A percentile compares a stretch with the other conserved stretches of the same genome.
Conservation (phyloP, 2,113 vertebrate genomes). For the Triplophysa rosa region DNA sequence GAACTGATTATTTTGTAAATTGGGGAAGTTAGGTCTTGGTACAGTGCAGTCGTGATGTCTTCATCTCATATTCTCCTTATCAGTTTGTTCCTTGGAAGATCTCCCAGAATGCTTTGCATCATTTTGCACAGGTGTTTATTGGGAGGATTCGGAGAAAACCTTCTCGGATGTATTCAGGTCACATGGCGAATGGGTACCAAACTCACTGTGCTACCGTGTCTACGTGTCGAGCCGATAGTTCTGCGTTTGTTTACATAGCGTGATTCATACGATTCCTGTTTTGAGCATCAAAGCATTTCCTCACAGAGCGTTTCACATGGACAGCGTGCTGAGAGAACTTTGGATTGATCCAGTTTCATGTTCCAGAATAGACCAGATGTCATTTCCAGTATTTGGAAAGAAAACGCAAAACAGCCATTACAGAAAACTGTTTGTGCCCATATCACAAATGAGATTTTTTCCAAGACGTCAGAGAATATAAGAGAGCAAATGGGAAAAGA, state of each 20-base stretch:
- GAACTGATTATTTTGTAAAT: neutral
- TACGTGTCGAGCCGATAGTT: neutral
- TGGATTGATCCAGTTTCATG: neutral
- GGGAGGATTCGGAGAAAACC: too few relatives aligned
- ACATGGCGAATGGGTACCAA: neutral
- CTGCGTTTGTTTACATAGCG: neutral
- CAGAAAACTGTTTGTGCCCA: too few relatives aligned
- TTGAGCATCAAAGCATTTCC: slow-evolving; percentile 16
- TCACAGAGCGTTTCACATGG: neutral
- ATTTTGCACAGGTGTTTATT: too few relatives aligned
- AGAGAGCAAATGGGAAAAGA: too few relatives aligned
- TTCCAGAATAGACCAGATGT: neutral
- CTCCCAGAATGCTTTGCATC: too few relatives aligned
- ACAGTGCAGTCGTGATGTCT: neutral
- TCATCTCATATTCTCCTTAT: neutral
- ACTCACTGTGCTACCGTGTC: neutral
- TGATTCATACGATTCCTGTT: slow-evolving; percentile 42
- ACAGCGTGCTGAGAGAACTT: neutral
- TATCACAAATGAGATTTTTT: neutral
- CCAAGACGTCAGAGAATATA: neutral
- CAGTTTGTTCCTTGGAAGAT: neutral
- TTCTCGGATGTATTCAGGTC: too few relatives aligned
- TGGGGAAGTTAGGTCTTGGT: neutral
- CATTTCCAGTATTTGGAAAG: neutral
- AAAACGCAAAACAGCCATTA: neutral